phyloP scores from a whole-genome alignment of 2,888 invertebrate species.

The Choristoneura rosaceana region DNA sequence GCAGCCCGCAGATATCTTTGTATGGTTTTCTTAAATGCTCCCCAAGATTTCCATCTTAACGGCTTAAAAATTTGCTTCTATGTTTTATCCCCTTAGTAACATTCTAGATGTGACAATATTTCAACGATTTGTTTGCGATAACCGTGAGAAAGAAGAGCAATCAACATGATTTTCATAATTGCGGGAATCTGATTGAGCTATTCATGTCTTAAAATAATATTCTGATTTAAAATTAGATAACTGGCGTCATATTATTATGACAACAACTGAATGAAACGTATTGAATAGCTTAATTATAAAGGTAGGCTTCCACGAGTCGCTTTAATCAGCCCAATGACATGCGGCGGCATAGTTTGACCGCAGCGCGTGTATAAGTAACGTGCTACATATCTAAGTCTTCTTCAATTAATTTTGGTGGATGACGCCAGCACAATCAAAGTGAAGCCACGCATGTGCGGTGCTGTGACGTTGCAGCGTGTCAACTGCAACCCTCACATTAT shows the following conservation, averaged over 20 bases:
- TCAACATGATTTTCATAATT: constrained; percentile 11
- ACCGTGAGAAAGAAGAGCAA: constrained; percentile 12
- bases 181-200: constrained; percentile 20
- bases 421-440: constrained; percentile 60
- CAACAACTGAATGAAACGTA: constrained; percentile 33
- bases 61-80: constrained; percentile 70
- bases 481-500: constrained; percentile 77
- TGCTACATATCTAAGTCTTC: constrained; percentile 66
- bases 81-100: constrained; percentile 58
- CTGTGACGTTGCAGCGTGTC: constrained; percentile 67
- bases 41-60: constrained; percentile 80
- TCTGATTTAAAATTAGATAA: constrained; percentile 15
- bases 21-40: constrained; percentile 76
- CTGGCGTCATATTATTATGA: constrained; percentile 19
- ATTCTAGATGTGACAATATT: constrained; percentile 26
- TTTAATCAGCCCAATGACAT: constrained; percentile 23
- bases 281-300: constrained; percentile 29
- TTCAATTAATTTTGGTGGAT: constrained; percentile 72
- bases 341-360: constrained; percentile 32
- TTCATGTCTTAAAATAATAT: constrained; percentile 10
- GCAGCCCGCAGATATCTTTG: constrained; percentile 76
- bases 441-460: constrained; percentile 50
- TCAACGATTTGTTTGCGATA: constrained; percentile 7
- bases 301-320: constrained; percentile 29
- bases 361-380: constrained; percentile 42